Base-by-base conservation (phyloP, 2,888 invertebrate species). In the Tubulanus polymorphus region DNA sequence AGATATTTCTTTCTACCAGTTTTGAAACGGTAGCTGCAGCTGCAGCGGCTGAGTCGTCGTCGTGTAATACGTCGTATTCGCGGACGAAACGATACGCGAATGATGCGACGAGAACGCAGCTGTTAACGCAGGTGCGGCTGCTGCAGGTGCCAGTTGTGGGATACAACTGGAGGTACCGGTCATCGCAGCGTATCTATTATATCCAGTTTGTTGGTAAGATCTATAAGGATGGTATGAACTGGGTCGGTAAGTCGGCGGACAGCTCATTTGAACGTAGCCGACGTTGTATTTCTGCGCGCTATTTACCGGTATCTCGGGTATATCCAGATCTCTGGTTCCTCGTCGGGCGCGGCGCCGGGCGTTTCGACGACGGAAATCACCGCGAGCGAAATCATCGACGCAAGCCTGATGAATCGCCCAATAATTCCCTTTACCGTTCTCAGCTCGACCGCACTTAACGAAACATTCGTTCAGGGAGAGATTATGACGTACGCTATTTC, bases 381-480 rank as follows among this genome's bases (percentile, higher is more conserved):
- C 64, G 29, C 41, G 54, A 10, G 46, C 30, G 51, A 64, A 64
- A 47, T 59, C 57, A 35, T 57, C 57, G 20, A 57, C 55, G 53
- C 60, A 61, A 18, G 63, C 63, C 3, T 56, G 59, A 47, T 64
- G 64, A 28, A 64, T 59, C 29, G 53, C 51, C 64, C 64, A 64
- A 48, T 59, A 63, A 48, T 63, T 35, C 1, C 63, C 60, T 37
- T 63, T 62, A 18, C 62, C 62, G 41, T 51, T 59, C 12, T 61
- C 62, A 18, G 53, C 37, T 20, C 57, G 26, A 20, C 55, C 51
- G 30, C 58, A 29, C 37, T 63, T 63, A 29, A 62, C 49, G 55
- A 64, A 64, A 48, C 64, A 64, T 48, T 64, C 64, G 56, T 64
- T 64, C 20, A 64, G 55, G 28, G 57, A 57, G 48, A 64, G 56